Conservation (phyloP, 1,140 invertebrate genomes). For the Lepidurus packardi region DNA sequence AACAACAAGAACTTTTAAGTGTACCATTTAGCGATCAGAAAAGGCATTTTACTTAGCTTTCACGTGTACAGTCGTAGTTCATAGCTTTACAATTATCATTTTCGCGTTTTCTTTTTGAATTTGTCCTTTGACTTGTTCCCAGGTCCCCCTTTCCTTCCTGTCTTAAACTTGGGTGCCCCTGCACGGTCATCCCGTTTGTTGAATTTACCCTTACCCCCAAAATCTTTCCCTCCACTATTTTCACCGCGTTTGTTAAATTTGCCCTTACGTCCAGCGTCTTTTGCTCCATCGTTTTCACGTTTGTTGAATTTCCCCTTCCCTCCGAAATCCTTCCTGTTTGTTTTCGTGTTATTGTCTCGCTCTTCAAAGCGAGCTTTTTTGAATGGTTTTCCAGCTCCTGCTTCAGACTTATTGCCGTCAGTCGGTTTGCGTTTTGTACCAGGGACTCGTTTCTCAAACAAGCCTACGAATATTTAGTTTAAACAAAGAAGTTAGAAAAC, state of each 20-base stretch:
- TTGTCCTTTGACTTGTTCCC: neutral
- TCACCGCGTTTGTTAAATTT: neutral
- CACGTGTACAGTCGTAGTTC: neutral
- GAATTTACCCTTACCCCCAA: neutral
- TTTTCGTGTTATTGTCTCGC: constrained; percentile 3
- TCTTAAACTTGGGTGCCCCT: constrained; percentile 25
- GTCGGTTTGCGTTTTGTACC: neutral
- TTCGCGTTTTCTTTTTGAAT: constrained; percentile 7
- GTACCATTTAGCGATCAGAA: neutral
- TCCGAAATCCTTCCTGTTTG: constrained; percentile 13
- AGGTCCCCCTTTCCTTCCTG: neutral
- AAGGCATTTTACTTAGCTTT: neutral
- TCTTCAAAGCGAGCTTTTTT: constrained; percentile 9
- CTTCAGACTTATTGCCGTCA: neutral
- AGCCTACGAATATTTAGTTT: neutral
- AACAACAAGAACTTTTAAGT: neutral
- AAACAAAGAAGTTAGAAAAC: neutral
- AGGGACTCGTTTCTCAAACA: neutral
- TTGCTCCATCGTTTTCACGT: neutral
- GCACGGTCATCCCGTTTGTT: neutral
- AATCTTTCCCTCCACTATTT: neutral
- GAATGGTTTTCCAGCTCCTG: neutral
- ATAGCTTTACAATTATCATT: neutral
- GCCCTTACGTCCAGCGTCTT: neutral
- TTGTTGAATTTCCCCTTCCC: neutral